Conservation (phyloP, 2,797 vertebrate species). For the Neosilurus hyrtlii region DNA sequence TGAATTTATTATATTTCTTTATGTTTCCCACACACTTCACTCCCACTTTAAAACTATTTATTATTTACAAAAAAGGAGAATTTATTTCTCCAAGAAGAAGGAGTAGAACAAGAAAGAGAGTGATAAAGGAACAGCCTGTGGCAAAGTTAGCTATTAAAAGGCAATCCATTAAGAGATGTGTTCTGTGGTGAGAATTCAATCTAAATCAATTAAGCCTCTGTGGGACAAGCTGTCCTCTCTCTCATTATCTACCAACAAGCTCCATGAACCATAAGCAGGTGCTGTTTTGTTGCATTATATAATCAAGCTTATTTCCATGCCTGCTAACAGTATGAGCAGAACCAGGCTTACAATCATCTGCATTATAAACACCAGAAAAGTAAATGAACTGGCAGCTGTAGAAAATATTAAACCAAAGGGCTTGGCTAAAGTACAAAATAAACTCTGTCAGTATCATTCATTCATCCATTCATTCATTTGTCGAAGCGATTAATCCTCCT, state of each 20-base stretch:
- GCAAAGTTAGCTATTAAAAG: conserved; percentile 43
- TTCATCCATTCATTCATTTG: too few species aligned
- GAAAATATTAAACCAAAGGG: not conserved
- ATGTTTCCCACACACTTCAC: not conserved
- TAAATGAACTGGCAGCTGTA: not conserved
- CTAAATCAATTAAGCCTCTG: conserved; percentile 41
- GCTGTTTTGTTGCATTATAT: not conserved
- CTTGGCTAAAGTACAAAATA: not conserved
- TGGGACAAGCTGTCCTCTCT: conserved; percentile 32
- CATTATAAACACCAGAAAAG: not conserved
- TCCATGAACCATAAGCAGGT: not conserved
- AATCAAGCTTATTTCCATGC: not conserved
- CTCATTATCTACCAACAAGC: conserved; percentile 30
- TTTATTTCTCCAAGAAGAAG: conserved; percentile 11
- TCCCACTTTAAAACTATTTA: not conserved
- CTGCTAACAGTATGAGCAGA: not conserved
- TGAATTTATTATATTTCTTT: not conserved
- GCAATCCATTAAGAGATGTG: conserved; percentile 33
- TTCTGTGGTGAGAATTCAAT: conserved; percentile 47
- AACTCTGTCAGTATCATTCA: too few species aligned
- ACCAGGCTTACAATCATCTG: not conserved
- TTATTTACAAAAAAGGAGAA: not conserved
- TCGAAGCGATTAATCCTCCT: too few species aligned
- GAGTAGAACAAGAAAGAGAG: conserved; percentile 22
- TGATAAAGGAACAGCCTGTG: conserved; percentile 30